Conservation (phyloP, 2,797 vertebrate species). For the Lacerta viridis region DNA sequence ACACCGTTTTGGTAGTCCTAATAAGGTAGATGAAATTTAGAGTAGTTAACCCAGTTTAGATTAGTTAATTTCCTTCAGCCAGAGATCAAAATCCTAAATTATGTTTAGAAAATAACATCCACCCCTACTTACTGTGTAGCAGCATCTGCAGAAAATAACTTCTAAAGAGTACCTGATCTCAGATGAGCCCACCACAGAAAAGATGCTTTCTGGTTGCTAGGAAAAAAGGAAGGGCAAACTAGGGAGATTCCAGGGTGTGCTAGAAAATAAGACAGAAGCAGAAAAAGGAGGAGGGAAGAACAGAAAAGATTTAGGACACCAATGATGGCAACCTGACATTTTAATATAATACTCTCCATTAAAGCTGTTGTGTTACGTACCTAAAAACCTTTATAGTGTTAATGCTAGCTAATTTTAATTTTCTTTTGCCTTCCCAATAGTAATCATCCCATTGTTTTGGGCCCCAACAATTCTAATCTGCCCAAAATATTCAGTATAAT, state of each 20-base stretch:
- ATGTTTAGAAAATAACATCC: not conserved
- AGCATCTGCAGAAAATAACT: too few relatives aligned
- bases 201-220: too few relatives aligned
- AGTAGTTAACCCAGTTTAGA: not conserved
- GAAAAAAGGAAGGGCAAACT: too few relatives aligned
- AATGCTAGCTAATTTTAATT: not conserved
- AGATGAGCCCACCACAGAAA: too few relatives aligned
- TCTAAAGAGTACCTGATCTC: too few relatives aligned
- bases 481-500: constrained; percentile 97
- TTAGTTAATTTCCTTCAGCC: not conserved
- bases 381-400: not conserved
- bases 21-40: not conserved
- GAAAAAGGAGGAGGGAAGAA: too few relatives aligned
- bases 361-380: not conserved
- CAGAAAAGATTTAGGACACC: too few relatives aligned
- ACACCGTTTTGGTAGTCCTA: not conserved
- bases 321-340: not conserved
- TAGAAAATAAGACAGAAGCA: too few relatives aligned
- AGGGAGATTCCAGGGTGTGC: too few relatives aligned
- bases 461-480: constrained; percentile 95
- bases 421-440: constrained; percentile 77
- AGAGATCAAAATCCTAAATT: not conserved
- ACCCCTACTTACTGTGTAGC: too few relatives aligned
- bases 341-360: not conserved
- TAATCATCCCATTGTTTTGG: constrained; percentile 96